Evolutionary conservation across 2,888 invertebrate species (phyloP).

Genomic region (Yponomeuta evonymella): DNA sequence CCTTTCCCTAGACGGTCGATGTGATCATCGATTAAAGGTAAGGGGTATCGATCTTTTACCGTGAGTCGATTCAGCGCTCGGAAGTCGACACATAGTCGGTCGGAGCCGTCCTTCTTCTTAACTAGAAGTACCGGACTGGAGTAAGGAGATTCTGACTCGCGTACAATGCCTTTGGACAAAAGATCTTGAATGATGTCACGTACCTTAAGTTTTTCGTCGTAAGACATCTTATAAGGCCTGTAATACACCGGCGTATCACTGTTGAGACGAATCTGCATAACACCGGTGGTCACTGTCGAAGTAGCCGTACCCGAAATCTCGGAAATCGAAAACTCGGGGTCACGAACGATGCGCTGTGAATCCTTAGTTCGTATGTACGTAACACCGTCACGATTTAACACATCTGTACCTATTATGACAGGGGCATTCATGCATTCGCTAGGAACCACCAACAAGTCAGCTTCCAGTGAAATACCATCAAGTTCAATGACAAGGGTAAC

Average conservation of each 20-base stretch:
- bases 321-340: too few species aligned
- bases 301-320: slow-evolving; percentile 21
- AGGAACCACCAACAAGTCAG: slow-evolving; percentile 26
- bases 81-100: slow-evolving; percentile 15
- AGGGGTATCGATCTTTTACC: too few species aligned
- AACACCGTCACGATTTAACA: slow-evolving; percentile 26
- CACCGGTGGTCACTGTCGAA: slow-evolving; percentile 24
- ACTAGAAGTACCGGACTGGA: slow-evolving; percentile 22
- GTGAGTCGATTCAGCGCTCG: too few species aligned
- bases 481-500: slow-evolving; percentile 8
- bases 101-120: slow-evolving; percentile 25
- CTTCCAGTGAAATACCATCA: slow-evolving; percentile 23
- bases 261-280: slow-evolving; percentile 21
- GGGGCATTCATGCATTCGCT: slow-evolving; percentile 22
- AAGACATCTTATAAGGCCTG: slow-evolving; percentile 23
- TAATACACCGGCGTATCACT: slow-evolving; percentile 18
- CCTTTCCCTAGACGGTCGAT: slow-evolving; percentile 1
- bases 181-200: slow-evolving; percentile 23
- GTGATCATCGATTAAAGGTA: neutral
- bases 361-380: slow-evolving; percentile 23
- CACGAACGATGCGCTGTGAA: slow-evolving; percentile 20
- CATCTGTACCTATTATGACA: slow-evolving; percentile 27
- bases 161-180: slow-evolving; percentile 22
- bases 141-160: neutral
- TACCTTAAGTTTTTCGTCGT: neutral